Percentiles rank a stretch among this genome's conserved stretches.
phyloP scores from a whole-genome alignment of 2,888 invertebrate genomes.

The Acronicta leporina region DNA sequence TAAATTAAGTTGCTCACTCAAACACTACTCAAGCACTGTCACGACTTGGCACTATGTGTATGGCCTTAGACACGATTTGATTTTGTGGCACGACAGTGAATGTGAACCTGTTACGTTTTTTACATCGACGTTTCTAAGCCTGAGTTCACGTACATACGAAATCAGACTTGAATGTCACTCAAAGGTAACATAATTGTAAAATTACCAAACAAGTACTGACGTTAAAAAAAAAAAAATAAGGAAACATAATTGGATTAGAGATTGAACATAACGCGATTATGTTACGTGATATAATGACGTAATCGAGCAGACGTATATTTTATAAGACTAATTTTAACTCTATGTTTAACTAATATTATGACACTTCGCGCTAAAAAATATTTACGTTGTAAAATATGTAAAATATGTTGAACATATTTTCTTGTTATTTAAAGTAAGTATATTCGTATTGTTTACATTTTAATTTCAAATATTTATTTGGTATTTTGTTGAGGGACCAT shows the following conservation, averaged over 20 bases:
- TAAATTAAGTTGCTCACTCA: background rate
- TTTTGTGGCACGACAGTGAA: background rate
- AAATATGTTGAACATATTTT: no score
- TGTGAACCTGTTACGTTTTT: background rate
- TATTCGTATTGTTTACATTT: no score
- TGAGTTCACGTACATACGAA: no score
- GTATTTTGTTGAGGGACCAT: no score
- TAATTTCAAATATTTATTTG: background rate
- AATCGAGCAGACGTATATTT: slow-evolving; percentile 5
- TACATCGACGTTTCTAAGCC: background rate
- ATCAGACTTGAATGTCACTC: no score
- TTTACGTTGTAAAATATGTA: background rate
- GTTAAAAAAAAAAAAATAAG: slow-evolving; percentile 14
- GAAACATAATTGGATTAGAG: slow-evolving; percentile 40
- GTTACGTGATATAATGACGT: slow-evolving; percentile 11
- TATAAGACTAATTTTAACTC: background rate
- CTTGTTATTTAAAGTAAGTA: no score
- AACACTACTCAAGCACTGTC: background rate
- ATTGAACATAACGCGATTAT: slow-evolving; percentile 23
- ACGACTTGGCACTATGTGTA: background rate
- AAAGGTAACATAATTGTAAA: no score
- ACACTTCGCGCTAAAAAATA: background rate
- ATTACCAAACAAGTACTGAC: slow-evolving; percentile 3
- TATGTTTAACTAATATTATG: background rate
- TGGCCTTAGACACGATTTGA: background rate